phyloP scores from a whole-genome alignment of 2,888 invertebrate species.

The Clanis bilineata region DNA sequence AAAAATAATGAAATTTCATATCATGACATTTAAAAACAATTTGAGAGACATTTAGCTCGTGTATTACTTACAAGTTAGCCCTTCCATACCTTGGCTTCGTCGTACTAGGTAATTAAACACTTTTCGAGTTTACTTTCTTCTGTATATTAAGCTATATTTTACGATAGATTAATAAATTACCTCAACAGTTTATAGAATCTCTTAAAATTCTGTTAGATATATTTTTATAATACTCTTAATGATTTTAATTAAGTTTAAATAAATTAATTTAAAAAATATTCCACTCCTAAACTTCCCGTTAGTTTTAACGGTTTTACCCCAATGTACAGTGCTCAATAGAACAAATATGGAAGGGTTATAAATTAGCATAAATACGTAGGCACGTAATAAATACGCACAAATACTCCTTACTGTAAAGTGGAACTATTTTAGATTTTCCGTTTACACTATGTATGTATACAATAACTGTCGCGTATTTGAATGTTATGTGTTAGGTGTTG shows the following conservation, averaged over 20 bases:
- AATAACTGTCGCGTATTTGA: conserved; percentile 20
- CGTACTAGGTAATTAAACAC: too few relatives aligned
- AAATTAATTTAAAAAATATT: too few relatives aligned
- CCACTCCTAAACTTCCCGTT: too few relatives aligned
- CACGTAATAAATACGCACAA: conserved; percentile 72
- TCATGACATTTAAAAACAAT: too few relatives aligned
- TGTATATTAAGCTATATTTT: too few relatives aligned
- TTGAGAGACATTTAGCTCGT: conserved; percentile 17
- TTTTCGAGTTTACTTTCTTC: too few relatives aligned
- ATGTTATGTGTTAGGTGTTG: conserved; percentile 46
- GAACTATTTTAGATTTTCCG: conserved; percentile 20
- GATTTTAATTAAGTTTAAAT: too few relatives aligned
- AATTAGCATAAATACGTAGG: conserved; percentile 43
- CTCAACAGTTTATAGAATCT: too few relatives aligned
- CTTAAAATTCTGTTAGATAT: too few relatives aligned
- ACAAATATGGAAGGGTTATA: conserved; percentile 12
- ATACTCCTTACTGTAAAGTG: conserved; percentile 30
- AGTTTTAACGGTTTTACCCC: background rate
- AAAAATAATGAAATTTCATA: background rate
- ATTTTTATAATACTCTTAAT: too few relatives aligned
- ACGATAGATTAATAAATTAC: too few relatives aligned
- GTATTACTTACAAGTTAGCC: conserved; percentile 8
- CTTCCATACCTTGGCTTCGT: background rate
- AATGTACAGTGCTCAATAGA: background rate
- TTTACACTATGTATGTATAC: conserved; percentile 21